These are phyloP conservation scores for Butorides virescens DNA, from an alignment of 2,113 vertebrate genomes.

Conservation along the genomic window DNA sequence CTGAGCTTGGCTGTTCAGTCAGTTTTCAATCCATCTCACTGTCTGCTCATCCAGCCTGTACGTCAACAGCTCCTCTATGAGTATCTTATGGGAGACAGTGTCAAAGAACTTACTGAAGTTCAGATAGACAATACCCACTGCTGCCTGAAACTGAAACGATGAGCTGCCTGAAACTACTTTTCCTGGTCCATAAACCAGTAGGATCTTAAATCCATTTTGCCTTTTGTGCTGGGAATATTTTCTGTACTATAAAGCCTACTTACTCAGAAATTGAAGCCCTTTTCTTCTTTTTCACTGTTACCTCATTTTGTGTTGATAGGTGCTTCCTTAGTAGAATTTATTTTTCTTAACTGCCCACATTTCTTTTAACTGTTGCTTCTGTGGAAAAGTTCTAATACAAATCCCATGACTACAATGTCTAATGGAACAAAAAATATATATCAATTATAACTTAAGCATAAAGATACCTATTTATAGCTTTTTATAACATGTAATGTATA, in stretches of 20 bases:
- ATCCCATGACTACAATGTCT: neutral
- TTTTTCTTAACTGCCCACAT: neutral
- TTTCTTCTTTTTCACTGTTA: neutral
- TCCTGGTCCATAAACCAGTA: neutral
- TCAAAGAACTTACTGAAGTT: neutral
- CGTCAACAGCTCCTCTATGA: neutral
- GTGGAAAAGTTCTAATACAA: neutral
- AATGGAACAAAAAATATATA: neutral
- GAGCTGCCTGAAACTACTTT: neutral
- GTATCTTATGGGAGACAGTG: neutral
- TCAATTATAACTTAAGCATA: neutral
- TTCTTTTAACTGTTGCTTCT: neutral
- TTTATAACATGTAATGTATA: neutral
- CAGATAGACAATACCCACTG: neutral
- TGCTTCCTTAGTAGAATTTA: neutral
- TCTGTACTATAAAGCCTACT: neutral
- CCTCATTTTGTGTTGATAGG: neutral
- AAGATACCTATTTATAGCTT: neutral
- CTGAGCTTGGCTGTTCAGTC: neutral
- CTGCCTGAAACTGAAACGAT: neutral
- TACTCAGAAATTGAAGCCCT: neutral
- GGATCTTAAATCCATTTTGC: neutral
- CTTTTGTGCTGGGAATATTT: neutral
- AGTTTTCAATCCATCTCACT: neutral
- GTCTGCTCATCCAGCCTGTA: neutral